Conservation (phyloP, 2,797 vertebrate species). For the Hapalemur alaotrensis region DNA sequence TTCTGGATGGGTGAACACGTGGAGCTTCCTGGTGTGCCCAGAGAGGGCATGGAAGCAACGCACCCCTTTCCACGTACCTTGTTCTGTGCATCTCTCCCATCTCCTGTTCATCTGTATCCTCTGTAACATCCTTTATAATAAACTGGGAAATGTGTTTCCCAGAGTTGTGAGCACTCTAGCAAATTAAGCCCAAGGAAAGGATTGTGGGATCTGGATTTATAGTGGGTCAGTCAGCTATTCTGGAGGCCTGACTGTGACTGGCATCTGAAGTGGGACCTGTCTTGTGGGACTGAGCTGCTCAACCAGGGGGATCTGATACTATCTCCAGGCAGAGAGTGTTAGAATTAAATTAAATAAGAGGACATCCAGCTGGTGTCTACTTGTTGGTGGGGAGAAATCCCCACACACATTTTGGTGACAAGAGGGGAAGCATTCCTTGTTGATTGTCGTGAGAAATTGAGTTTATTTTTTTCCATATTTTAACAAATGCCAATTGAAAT, state of each 20-base stretch:
- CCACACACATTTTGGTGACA: background rate
- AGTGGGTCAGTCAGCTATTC: background rate
- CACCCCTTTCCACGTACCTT: fast-evolving
- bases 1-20: background rate
- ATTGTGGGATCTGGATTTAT: background rate
- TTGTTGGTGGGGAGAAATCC: background rate
- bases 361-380: background rate
- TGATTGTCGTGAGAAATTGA: background rate
- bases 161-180: background rate
- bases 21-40: background rate
- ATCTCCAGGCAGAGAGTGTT: background rate
- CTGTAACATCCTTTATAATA: background rate
- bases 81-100: background rate
- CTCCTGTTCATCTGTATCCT: background rate
- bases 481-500: background rate
- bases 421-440: background rate
- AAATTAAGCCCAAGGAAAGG: background rate
- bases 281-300: background rate
- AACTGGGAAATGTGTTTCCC: background rate
- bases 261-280: background rate
- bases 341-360: background rate
- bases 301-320: background rate
- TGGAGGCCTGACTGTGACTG: background rate
- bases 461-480: background rate
- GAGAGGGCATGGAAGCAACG: background rate